These are phyloP conservation scores for Alectoris magna DNA, from an alignment of 2,797 vertebrate species.

Conservation along the genomic window DNA sequence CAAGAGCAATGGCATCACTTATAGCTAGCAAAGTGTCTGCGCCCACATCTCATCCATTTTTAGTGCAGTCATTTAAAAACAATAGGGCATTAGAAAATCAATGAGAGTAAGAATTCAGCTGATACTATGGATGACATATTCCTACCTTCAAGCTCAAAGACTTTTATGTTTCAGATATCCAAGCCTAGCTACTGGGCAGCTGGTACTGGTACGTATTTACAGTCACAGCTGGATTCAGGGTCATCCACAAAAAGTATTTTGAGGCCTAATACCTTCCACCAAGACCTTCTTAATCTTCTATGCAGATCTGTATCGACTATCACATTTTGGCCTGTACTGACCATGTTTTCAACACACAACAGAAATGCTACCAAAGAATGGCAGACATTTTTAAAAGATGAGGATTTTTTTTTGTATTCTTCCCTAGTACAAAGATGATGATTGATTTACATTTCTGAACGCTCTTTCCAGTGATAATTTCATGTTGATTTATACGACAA, in stretches of 20 bases:
- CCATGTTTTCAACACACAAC: neutral
- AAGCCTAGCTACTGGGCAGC: neutral
- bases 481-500: no score
- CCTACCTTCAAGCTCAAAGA: neutral
- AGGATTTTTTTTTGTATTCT: neutral
- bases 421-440: neutral
- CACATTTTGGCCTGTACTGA: neutral
- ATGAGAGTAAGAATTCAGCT: neutral
- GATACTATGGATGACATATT: neutral
- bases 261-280: neutral
- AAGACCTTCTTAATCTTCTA: neutral
- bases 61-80: neutral
- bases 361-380: neutral
- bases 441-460: neutral
- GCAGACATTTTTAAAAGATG: no score
- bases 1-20: neutral
- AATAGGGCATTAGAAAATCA: neutral
- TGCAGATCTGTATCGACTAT: neutral
- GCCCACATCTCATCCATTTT: no score
- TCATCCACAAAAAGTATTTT: neutral
- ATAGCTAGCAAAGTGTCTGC: neutral
- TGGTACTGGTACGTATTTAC: neutral
- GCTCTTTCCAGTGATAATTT: neutral
- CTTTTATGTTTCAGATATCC: neutral
- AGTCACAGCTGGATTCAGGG: neutral